Base-by-base conservation (phyloP, 1,140 invertebrate species). In the Lamellibrachia luymesi region DNA sequence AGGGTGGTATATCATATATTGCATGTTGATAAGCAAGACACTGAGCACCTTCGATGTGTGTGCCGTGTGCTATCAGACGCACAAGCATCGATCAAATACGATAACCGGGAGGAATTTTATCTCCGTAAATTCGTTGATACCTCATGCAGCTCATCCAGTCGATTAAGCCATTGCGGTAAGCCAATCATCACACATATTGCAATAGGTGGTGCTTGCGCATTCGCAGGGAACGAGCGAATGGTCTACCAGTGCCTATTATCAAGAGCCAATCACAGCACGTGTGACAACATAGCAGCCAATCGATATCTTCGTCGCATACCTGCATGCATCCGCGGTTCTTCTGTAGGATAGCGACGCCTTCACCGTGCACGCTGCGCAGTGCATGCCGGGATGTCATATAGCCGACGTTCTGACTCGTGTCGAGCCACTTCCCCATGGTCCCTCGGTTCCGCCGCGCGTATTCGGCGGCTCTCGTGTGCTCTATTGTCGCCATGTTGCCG, bases 361-460 rank as follows among this genome's bases (percentile, higher is more conserved):
- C 49, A 22, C 50, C 51, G 51, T 52, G 22, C 38, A 64, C 64
- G 50, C 91, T 27, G 56, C 38, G 50, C 17, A 80, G 90, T 92
- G 27, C 27, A 56, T 50, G 13, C 38, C 52, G 90, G 49, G 51
- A 27, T 64, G 64, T 92, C 90, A 91, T 49, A 91, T 90, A 94
- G 50, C 51, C 51, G 50, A 50, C 52, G 27, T 38, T 94, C 94
- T 94, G 95, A 94, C 94, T 95, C 95, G 95, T 95, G 94, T 94
- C 92, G 49, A 94, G 64, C 93, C 92, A 93, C 8, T 51, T 50
- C 27, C 25, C 49, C 52, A 93, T 94, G 7, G 38, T 27, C 49
- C 90, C 92, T 92, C 93, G 52, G 51, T 91, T 91, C 27, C 91
- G 93, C n/a, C 50, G n/a, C 51, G 50, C 27, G 50, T 93, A 51